Evolutionary conservation across 2,113 vertebrate species (phyloP), one percentile per base, ranked within the genome.

Genomic region (Gasterosteus nipponicus): DNA sequence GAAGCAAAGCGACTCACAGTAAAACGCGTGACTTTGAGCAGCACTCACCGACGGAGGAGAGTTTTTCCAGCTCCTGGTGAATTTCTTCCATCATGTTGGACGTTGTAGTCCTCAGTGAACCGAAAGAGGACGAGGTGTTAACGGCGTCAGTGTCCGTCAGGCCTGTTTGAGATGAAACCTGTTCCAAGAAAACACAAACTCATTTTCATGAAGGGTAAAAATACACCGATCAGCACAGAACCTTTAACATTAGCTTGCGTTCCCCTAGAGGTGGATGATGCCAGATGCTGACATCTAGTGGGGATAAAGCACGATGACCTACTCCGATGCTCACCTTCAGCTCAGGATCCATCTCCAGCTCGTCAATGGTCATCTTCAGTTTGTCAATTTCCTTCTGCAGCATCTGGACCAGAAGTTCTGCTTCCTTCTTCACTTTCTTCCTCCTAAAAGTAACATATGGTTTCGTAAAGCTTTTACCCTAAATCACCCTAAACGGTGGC

Each of bases 11-110:
- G 9, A 1, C 14, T 33, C 5, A 4, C 26, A 0, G 10, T 22
- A 14, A 22, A 33, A 77, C 1, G 19, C 10, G 42, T 5, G 18
- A 2, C 2, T 10, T 57, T 0, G 22, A 29, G 5, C 3, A 22
- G 2, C 9, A 53, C 87, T 86, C 54, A 92, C 93, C 93, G 0
- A 90, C 33, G 0, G 59, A 0, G 3, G 88, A 89, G 5, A 94
- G 85, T 4, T 83, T 82, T 10, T 89, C 82, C n/a, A 92, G 38
- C n/a, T 81, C 39, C 12, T 78, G 22, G 1, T 84, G 44, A 46
- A 92, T 88, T 41, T 87, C 12, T 18, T 81, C 58, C 65, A 85
- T 74, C 88, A 92, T 78, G 1, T 22, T 35, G 22, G 76, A 63
- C 5, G 54, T 58, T 5, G 39, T 33, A 1, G 54, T 67, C 80